Conservation (phyloP, 2,113 vertebrate genomes). For the Apistogramma diplotaenia region DNA sequence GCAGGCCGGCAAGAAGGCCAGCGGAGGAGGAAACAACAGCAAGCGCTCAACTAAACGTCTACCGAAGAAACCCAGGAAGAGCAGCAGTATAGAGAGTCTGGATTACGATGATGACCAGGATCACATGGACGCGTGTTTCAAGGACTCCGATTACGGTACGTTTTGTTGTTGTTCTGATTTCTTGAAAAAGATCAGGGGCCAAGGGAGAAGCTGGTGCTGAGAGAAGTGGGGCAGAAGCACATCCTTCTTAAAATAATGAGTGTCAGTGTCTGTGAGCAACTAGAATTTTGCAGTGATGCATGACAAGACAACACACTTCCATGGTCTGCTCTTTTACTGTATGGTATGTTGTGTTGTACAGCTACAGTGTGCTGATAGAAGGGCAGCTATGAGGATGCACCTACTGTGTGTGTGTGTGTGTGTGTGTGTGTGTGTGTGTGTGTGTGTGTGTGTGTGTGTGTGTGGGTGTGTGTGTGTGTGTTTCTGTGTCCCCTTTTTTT, state of each 20-base stretch:
- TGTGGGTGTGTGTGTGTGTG: too few species aligned
- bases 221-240: not conserved
- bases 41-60: slow-evolving; percentile 83
- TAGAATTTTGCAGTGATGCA: not conserved
- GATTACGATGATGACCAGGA: slow-evolving; percentile 96
- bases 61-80: slow-evolving; percentile 88
- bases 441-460: not conserved
- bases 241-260: not conserved
- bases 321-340: too few species aligned
- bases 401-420: not conserved
- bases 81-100: slow-evolving; percentile 83
- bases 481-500: too few species aligned
- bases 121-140: slow-evolving; percentile 96
- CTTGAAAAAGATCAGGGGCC: not conserved
- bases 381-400: too few species aligned
- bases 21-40: slow-evolving; percentile 65
- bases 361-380: not conserved
- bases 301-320: not conserved
- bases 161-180: not conserved
- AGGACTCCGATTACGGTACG: slow-evolving; percentile 94
- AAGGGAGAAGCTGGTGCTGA: too few species aligned
- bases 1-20: slow-evolving; percentile 81
- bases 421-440: not conserved
- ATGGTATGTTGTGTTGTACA: not conserved
- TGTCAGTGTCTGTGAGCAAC: not conserved